Evolutionary conservation across 1,140 invertebrate species (phyloP), one percentile per base, ranked within the genome.

Genomic region (Ooceraea biroi): DNA sequence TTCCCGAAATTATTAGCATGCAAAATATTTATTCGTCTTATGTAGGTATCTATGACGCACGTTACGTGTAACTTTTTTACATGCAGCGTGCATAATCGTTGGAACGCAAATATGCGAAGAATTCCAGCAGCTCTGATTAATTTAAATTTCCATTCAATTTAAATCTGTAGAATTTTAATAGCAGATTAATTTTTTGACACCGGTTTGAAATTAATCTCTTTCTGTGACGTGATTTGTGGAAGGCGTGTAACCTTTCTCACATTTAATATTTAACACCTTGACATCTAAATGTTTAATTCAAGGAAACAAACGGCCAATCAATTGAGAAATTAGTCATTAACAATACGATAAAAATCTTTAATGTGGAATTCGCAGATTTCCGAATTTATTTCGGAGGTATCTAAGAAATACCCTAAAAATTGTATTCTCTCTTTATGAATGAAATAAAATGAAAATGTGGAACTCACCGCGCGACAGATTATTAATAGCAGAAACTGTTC

Each of bases 381-480:
- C 2, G 36, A 36, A 36, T 36, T 36, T 2, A 36, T 36, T 36
- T 36, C 36, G 36, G 36, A 36, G 7, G 7, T 36, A 7, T 7
- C 2, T 7, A 36, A 2, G 36, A 7, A 7, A 7, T 7, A 36
- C 7, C 36, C 36, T 7, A 7, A 36, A 36, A 36, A 36, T 2
- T 3, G 7, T 3, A 7, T 7, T 36, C 36, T 36, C 7, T 36
- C 36, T 7, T 36, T 36, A 2, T 7, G 36, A 7, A 36, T 36
- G 36, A 36, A 2, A 36, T 7, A 36, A 36, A 7, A 36, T 2
- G 36, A 2, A 7, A 36, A 36, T 36, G 36, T 17, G 11, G 3
- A 8, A 69, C 66, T 71, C 25, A 57, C 41, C 52, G 50, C 50
- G 11, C 27, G 12, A 55, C 36, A 7, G n/a, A 78, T 68, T 44